Evolutionary conservation across 2,113 vertebrate genomes (phyloP).

Genomic region (Pungitius pungitius): DNA sequence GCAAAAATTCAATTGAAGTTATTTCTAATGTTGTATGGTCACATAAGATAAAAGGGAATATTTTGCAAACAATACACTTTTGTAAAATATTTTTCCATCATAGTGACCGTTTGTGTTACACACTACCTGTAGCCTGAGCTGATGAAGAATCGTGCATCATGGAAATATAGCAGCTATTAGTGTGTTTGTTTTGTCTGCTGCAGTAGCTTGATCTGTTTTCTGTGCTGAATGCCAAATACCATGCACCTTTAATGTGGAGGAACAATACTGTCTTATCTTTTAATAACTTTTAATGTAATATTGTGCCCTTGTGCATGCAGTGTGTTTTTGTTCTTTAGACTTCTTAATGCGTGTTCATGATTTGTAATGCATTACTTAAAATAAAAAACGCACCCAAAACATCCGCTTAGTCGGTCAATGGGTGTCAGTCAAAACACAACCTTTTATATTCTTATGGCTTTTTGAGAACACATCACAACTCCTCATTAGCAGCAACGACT

Average conservation of each 20-base stretch:
- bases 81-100: constrained; percentile 80
- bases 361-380: constrained; percentile 80
- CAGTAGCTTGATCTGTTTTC: constrained; percentile 66
- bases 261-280: constrained; percentile 64
- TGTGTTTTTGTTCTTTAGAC: constrained; percentile 68
- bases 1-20: constrained; percentile 48
- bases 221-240: constrained; percentile 82
- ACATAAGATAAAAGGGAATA: constrained; percentile 52
- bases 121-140: constrained; percentile 65
- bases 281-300: constrained; percentile 70
- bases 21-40: constrained; percentile 50
- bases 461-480: not conserved
- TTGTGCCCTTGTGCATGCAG: constrained; percentile 79
- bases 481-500: not conserved
- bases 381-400: constrained; percentile 52
- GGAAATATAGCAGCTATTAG: constrained; percentile 56
- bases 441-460: constrained; percentile 22
- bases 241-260: constrained; percentile 77
- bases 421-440: constrained; percentile 33
- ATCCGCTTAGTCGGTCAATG: constrained; percentile 20
- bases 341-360: constrained; percentile 77
- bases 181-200: constrained; percentile 53
- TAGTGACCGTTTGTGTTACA: constrained; percentile 56
- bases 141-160: constrained; percentile 70
- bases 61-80: constrained; percentile 68